These are phyloP conservation scores for Alca torda DNA, from an alignment of 2,797 vertebrate species.

Conservation along the genomic window DNA sequence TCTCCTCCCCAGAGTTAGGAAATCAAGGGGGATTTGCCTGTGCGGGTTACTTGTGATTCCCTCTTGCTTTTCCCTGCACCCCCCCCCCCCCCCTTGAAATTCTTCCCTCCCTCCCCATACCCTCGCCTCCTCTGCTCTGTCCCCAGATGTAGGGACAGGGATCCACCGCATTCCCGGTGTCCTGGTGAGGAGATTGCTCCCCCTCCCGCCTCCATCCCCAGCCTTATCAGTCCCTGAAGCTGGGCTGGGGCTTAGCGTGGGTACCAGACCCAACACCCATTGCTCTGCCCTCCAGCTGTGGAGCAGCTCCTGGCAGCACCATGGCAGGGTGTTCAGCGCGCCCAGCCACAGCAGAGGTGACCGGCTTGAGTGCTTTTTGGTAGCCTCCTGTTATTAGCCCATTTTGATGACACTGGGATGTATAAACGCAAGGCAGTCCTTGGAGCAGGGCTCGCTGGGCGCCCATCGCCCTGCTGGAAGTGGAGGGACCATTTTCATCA, in stretches of 20 bases:
- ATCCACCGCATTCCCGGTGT: fast-evolving
- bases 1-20: fast-evolving
- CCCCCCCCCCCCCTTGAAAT: too few relatives aligned
- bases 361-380: fast-evolving
- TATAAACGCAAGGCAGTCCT: neutral
- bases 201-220: fast-evolving
- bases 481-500: fast-evolving
- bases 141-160: neutral
- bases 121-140: neutral
- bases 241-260: fast-evolving
- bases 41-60: neutral
- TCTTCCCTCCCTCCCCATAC: neutral
- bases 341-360: neutral
- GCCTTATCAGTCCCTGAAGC: too few relatives aligned
- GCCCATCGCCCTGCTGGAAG: neutral
- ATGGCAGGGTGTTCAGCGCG: neutral
- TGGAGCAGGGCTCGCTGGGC: neutral
- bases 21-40: neutral
- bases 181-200: neutral
- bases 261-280: fast-evolving
- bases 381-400: neutral
- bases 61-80: neutral
- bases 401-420: neutral
- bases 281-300: neutral
- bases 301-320: neutral